Evolutionary conservation across 2,797 vertebrate genomes (phyloP), one percentile per base, ranked within the genome.

Genomic region (Dallia pectoralis): DNA sequence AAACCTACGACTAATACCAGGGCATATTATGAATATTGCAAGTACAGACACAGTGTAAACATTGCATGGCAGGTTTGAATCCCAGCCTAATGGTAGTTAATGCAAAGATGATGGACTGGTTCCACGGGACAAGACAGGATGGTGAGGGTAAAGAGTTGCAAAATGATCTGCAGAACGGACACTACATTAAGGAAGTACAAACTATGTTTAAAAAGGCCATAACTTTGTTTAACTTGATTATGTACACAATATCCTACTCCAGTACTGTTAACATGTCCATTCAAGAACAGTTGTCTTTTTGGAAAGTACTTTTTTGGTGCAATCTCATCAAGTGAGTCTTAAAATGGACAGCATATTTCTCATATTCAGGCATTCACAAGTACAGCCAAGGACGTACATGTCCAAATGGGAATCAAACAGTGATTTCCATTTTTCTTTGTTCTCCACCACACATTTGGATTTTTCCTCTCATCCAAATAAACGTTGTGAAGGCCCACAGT

Each of bases 261-360:
- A 22, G 22, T 25, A 25, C 22, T 59, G 53, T 59, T 59, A 25
- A 25, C 22, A 59, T 59, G 53, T 59, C 53, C 53, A 59, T 59
- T 59, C 53, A 59, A 59, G 53, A 59, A 53, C 19, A 53, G 49
- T n/a, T 53, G 49, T 53, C 49, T n/a, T 53, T 53, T 53, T 53
- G 49, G 19, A 53, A n/a, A 53, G 18, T n/a, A 18, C 49, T 53
- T 14, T 6, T 47, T n/a, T n/a, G n/a, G 3, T 1, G 49, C 49
- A 53, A 19, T 53, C 19, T n/a, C 6, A 7, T 53, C 49, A 53
- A n/a, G 49, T 53, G 49, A n/a, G 18, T 53, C 18, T 6, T 6
- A 53, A 53, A 53, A 53, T 53, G 19, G 19, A 53, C 49, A n/a
- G 49, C 14, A 11, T n/a, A n/a, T 53, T 53, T 53, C 18, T 53